These are phyloP conservation scores for Nannospalax galili DNA, from an alignment of 2,113 vertebrate species.

Conservation along the genomic window DNA sequence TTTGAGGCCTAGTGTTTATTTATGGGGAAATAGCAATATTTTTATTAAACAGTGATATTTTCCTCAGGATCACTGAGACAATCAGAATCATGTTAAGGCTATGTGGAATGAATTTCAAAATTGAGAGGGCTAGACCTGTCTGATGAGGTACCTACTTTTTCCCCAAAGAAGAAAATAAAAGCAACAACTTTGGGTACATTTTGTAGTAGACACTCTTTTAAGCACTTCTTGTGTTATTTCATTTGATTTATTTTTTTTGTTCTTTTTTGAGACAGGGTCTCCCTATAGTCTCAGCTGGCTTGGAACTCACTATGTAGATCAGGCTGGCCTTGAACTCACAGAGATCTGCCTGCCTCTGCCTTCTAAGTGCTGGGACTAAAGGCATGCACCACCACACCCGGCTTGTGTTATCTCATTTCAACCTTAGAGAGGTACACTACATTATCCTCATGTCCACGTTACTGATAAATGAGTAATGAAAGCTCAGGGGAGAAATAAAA, in stretches of 20 bases:
- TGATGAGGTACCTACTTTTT: constrained; percentile 26
- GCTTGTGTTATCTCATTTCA: constrained; percentile 43
- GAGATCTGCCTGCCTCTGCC: too few relatives aligned
- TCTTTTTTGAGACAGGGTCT: too few relatives aligned
- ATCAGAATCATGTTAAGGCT: constrained; percentile 32
- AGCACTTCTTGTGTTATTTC: constrained; percentile 1
- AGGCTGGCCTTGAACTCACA: too few relatives aligned
- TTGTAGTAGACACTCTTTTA: neutral
- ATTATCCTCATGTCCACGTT: constrained; percentile 33
- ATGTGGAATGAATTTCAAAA: constrained; percentile 30
- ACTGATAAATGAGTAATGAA: neutral
- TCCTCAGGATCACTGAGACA: constrained; percentile 19
- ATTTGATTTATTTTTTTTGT: too few relatives aligned
- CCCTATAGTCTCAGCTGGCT: too few relatives aligned
- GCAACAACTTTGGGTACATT: neutral
- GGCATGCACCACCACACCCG: too few relatives aligned
- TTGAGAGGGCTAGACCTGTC: constrained; percentile 4
- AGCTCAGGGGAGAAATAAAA: neutral
- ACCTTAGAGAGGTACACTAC: neutral
- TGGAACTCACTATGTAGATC: too few relatives aligned
- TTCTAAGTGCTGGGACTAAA: too few relatives aligned
- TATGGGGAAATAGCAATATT: neutral
- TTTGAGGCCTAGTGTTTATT: neutral
- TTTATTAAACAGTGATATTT: neutral
- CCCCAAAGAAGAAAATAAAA: neutral